Percentiles rank a stretch among this genome's conserved stretches.
Evolutionary conservation across 2,797 vertebrate genomes (phyloP).

Genomic region (Crypturellus tataupa): DNA sequence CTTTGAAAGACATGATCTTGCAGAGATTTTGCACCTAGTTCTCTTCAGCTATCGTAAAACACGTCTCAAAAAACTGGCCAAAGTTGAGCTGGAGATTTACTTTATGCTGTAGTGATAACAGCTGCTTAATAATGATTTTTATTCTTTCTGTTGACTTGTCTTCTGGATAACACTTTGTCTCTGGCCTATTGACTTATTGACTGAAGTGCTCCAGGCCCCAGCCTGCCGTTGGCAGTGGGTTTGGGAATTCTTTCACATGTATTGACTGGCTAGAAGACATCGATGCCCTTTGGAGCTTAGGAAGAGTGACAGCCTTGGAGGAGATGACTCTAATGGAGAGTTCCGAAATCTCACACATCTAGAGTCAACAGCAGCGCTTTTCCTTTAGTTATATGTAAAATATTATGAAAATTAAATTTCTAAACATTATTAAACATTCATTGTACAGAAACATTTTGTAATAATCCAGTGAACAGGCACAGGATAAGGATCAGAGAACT

Average conservation of each 20-base stretch:
- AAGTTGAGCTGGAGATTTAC: background rate
- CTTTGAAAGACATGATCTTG: background rate
- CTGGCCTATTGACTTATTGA: conserved; percentile 23
- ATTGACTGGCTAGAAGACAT: conserved; percentile 35
- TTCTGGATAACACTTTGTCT: conserved; percentile 29
- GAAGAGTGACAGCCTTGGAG: background rate
- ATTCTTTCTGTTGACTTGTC: conserved; percentile 23
- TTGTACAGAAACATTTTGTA: background rate
- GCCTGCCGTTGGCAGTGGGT: background rate
- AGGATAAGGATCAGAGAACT: background rate
- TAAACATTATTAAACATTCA: background rate
- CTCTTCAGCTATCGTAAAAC: background rate
- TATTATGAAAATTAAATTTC: background rate
- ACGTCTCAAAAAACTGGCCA: background rate
- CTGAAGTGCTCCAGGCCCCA: conserved; percentile 45
- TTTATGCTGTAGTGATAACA: background rate
- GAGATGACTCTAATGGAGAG: background rate
- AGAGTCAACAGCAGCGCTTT: background rate
- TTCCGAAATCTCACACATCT: background rate
- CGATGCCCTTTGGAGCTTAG: background rate
- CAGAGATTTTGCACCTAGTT: background rate
- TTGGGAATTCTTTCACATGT: conserved; percentile 45
- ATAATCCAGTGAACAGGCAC: background rate
- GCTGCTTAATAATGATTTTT: background rate
- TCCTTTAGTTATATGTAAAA: background rate